Percentiles rank a stretch among this genome's conserved stretches.
These are phyloP conservation scores for Xanthorhoe designata DNA, from an alignment of 2,888 invertebrate species.

Conservation along the genomic window DNA sequence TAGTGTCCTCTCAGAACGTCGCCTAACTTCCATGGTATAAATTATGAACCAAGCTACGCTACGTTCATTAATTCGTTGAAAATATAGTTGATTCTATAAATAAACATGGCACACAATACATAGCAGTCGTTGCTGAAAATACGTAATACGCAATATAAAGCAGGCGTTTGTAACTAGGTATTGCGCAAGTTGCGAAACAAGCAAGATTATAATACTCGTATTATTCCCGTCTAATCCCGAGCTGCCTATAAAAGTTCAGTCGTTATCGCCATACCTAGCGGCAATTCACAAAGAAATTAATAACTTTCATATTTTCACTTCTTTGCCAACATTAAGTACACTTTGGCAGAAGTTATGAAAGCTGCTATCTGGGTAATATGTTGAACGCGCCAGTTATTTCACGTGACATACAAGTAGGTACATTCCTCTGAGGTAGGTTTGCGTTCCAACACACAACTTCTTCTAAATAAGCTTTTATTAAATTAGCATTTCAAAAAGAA, in stretches of 20 bases:
- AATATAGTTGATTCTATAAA: no score
- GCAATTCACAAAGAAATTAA: slow-evolving; percentile 49
- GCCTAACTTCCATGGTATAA: no score
- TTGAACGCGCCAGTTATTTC: slow-evolving; percentile 11
- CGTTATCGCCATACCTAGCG: slow-evolving; percentile 43
- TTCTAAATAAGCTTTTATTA: neutral
- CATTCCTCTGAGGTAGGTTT: no score
- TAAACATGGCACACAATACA: no score
- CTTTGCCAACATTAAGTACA: slow-evolving; percentile 47
- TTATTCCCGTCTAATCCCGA: slow-evolving; percentile 16
- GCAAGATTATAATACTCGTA: slow-evolving; percentile 12
- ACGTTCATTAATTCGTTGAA: no score
- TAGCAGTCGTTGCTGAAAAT: no score
- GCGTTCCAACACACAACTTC: neutral
- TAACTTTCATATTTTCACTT: slow-evolving; percentile 48
- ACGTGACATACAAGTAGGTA: slow-evolving; percentile 13
- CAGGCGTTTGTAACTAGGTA: neutral
- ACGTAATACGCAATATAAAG: neutral
- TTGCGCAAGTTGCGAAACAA: slow-evolving; percentile 22
- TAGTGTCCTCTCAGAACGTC: no score
- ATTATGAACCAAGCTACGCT: no score
- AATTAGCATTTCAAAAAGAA: no score
- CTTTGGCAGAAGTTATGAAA: slow-evolving; percentile 45
- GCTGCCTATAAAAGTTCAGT: slow-evolving; percentile 38
- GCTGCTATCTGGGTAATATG: slow-evolving; percentile 39